phyloP scores from a whole-genome alignment of 2,113 vertebrate genomes.

The Elanoides forficatus region DNA sequence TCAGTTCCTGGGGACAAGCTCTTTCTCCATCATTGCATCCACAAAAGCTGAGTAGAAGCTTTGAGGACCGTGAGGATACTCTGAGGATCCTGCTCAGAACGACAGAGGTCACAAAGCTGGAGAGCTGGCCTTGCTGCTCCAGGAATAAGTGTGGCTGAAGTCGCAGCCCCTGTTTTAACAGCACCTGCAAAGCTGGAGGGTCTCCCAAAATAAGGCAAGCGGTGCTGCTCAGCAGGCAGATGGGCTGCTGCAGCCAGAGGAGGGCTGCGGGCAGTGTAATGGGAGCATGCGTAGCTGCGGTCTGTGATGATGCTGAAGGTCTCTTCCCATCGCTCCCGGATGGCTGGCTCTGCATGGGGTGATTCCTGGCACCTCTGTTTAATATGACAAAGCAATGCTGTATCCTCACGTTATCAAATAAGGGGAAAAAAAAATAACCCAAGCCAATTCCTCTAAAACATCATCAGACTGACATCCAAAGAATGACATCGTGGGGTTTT shows the following conservation, averaged over 20 bases:
- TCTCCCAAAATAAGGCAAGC: not conserved
- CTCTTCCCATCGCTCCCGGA: not conserved
- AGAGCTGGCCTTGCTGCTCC: not conserved
- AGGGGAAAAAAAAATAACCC: not conserved
- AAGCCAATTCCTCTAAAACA: not conserved
- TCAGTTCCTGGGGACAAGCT: not conserved
- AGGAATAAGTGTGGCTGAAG: not conserved
- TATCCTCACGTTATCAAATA: not conserved
- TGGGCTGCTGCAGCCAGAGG: not conserved
- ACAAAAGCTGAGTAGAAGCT: not conserved
- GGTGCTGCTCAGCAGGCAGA: not conserved
- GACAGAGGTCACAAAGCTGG: not conserved
- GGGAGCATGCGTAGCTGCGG: accelerated
- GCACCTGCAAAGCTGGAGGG: not conserved
- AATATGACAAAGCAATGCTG: accelerated
- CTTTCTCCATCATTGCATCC: not conserved
- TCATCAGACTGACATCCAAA: not conserved
- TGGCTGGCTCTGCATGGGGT: not conserved
- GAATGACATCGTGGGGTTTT: not conserved
- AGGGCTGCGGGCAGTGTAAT: not conserved
- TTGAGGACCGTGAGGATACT: accelerated
- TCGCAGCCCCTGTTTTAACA: not conserved
- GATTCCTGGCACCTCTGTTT: not conserved
- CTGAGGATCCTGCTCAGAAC: not conserved
- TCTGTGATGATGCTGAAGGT: not conserved